Base-by-base conservation (phyloP, 1,140 invertebrate species). In the Calliopsis andreniformis region DNA sequence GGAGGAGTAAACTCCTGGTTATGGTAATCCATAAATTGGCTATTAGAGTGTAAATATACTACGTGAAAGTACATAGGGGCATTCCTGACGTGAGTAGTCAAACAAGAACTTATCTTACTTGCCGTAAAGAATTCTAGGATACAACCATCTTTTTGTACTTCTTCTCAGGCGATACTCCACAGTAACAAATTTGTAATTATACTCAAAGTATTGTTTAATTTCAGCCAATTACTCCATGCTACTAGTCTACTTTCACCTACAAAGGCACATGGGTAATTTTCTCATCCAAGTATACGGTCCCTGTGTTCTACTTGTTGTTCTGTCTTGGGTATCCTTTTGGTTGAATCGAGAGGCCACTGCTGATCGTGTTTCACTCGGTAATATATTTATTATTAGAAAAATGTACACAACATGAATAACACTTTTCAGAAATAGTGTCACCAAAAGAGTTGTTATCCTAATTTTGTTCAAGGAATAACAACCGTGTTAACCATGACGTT, bases 271-370 rank as follows among this genome's bases (percentile, higher is more conserved):
- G 93, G 97, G 97, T 6, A 97, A 97, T 89, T 98, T 97, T 88
- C 91, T 98, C 1, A 96, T 98, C 76, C 96, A 98, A 92, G 97
- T 97, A 8, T 98, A 97, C 87, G 95, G 97, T 0, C 97, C 97
- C 1, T 98, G 97, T 83, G 95, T 96, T 53, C 93, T 98, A 51
- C 93, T 98, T 6, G 97, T 97, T 2, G 96, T 97, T 6, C 92
- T 98, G 0, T 97, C 96, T 0, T 98, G 97, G 97, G 96, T 98
- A 0, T 97, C 96, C 10, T 98, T 98, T 87, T 98, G 96, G 96
- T 93, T 98, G 43, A 97, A 98, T 89, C 90, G 97, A 62, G 97
- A 98, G 91, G 97, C 97, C 1, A 98, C 97, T 0, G 95, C 96
- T 0, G 97, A 98, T 91, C 92, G 97, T 79, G 96, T 98, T 0